Conservation (phyloP, 1,140 invertebrate species). For the Psilanteris sp. region DNA sequence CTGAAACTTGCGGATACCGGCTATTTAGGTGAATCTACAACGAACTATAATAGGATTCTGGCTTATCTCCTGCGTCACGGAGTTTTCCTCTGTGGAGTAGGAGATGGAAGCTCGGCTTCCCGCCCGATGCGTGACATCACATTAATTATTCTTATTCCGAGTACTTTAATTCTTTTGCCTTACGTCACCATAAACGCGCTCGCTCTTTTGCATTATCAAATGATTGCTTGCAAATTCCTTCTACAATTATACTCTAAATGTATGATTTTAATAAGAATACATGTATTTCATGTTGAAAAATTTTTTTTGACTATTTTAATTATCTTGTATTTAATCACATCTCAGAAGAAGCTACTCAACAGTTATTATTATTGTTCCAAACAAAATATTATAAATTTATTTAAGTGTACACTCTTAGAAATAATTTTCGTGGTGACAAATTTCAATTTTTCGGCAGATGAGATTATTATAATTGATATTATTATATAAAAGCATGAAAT, state of each 20-base stretch:
- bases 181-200: slow-evolving; percentile 9
- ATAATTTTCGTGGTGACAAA: too few species aligned
- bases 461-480: too few species aligned
- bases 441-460: too few species aligned
- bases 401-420: too few species aligned
- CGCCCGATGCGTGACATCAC: slow-evolving; percentile 62
- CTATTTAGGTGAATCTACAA: slow-evolving; percentile 68
- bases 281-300: too few species aligned
- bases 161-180: slow-evolving; percentile 46
- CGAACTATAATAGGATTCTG: slow-evolving; percentile 67
- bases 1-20: slow-evolving; percentile 66
- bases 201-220: slow-evolving; percentile 19
- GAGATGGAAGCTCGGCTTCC: slow-evolving; percentile 59
- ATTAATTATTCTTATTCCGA: slow-evolving; percentile 63
- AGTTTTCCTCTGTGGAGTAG: slow-evolving; percentile 39
- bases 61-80: slow-evolving; percentile 62
- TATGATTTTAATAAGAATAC: too few species aligned
- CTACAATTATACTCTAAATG: neutral
- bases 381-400: too few species aligned
- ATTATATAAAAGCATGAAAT: too few species aligned
- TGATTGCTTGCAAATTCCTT: slow-evolving; percentile 29
- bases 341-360: too few species aligned
- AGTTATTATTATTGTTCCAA: too few species aligned
- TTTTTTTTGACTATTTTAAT: too few species aligned
- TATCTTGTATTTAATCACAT: too few species aligned